Evolutionary conservation across 2,113 vertebrate species (phyloP), one percentile per base, ranked within the genome.

Genomic region (Castor canadensis): DNA sequence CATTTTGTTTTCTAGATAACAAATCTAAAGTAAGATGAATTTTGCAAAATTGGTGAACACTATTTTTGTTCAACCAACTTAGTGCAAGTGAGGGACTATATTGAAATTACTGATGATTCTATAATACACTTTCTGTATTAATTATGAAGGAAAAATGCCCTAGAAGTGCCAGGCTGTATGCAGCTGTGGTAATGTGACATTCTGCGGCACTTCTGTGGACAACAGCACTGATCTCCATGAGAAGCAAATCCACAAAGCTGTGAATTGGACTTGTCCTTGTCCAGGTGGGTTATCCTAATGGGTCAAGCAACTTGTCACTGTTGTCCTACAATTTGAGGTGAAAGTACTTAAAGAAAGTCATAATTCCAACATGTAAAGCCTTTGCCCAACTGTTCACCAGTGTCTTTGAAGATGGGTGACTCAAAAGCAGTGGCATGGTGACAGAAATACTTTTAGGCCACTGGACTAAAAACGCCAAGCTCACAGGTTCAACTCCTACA

Each of bases 171-270:
- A 49, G 28, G 5, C 8, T 58, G 12, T 2, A 5, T 5, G 47
- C 43, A 11, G 11, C 2, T 26, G 0, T 47, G 26, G 3, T 0
- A 6, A 10, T n/a, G 26, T 4, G 56, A 85, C 1, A 16, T 52
- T 73, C 45, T 86, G 10, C 0, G 52, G 2, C 15, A 20, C 69
- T 26, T 8, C 16, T 40, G 6, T 38, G 28, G 5, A 11, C 35
- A 30, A 56, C 49, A 75, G 30, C 80, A 2, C 32, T 45, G 12
- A 60, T 3, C 30, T 13, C 40, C 8, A 1, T 0, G 28, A 2
- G 30, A 52, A 94, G 8, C 73, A 56, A 84, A 58, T n/a, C 76
- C 30, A 24, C 17, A 56, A 58, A 17, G 1, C 35, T 54, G 0
- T 20, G 9, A 12, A 20, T 9, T 35, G 13, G 22, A 67, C 5